Evolutionary conservation across 2,888 invertebrate genomes (phyloP).

Genomic region (Platerodrilus igneus): DNA sequence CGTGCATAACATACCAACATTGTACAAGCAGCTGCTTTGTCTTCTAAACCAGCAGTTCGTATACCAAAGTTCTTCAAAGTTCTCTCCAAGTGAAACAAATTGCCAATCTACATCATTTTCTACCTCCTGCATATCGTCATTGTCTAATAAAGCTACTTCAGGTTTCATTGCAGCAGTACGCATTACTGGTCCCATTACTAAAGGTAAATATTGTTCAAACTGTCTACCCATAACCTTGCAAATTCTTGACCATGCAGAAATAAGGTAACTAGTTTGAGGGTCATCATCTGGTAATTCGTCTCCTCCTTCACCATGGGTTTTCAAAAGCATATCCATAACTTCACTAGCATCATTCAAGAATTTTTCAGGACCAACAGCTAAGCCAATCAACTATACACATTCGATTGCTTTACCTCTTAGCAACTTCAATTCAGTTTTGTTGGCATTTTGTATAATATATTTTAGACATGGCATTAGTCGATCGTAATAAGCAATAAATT

Average conservation of each 20-base stretch:
- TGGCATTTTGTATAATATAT: slow-evolving; percentile 94
- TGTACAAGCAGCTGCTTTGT: slow-evolving; percentile 93
- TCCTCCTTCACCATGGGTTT: slow-evolving; percentile 81
- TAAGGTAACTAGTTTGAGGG: slow-evolving; percentile 95
- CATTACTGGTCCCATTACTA: slow-evolving; percentile 94
- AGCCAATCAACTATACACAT: slow-evolving; percentile 95
- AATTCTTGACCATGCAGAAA: slow-evolving; percentile 98
- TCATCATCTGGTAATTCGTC: slow-evolving; percentile 88
- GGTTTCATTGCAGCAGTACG: slow-evolving; percentile 90
- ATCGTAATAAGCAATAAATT: slow-evolving; percentile 92
- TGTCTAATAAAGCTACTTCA: slow-evolving; percentile 85
- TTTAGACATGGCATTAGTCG: slow-evolving; percentile 91
- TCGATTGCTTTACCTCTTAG: slow-evolving; percentile 95
- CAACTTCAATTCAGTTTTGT: slow-evolving; percentile 79
- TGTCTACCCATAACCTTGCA: slow-evolving; percentile 78
- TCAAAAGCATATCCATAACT: slow-evolving; percentile 90
- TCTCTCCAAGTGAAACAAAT: slow-evolving; percentile 88
- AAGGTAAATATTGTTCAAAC: slow-evolving; percentile 86
- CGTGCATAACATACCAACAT: slow-evolving; percentile 95
- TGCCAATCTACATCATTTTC: slow-evolving; percentile 91
- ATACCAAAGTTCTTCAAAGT: slow-evolving; percentile 95
- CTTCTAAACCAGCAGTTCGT: slow-evolving; percentile 87
- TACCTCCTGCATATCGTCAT: slow-evolving; percentile 76
- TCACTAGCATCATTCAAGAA: slow-evolving; percentile 90
- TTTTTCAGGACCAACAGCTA: slow-evolving; percentile 77